Percentiles rank a stretch among this genome's conserved stretches.
phyloP scores from a whole-genome alignment of 1,140 invertebrate species.

The Caerostris extrusa region DNA sequence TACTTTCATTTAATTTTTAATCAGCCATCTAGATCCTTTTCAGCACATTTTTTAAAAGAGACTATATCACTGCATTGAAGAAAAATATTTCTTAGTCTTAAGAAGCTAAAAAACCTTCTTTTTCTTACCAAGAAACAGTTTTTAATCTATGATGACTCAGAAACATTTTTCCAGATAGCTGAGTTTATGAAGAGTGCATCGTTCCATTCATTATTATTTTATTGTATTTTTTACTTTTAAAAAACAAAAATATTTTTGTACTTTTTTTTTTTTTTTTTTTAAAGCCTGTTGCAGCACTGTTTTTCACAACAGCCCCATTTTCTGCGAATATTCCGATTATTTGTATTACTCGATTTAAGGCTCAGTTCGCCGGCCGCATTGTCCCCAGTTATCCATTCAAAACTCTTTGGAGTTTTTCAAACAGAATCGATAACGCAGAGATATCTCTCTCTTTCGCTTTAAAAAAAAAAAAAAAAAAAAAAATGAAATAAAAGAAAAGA shows the following conservation, averaged over 20 bases:
- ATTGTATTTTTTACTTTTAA: background rate
- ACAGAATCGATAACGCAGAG: background rate
- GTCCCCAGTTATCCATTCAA: background rate
- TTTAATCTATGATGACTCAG: no score
- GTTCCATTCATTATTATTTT: background rate
- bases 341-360: conserved; percentile 5
- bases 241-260: no score
- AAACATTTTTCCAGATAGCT: background rate
- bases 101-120: background rate
- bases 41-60: no score
- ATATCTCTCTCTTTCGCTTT: background rate
- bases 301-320: background rate
- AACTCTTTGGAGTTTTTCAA: background rate
- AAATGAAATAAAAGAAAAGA: background rate
- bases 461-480: background rate
- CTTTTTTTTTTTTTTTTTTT: background rate
- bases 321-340: conserved; percentile 7
- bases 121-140: background rate
- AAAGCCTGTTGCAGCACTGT: conserved; percentile 8
- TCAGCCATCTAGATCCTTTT: no score
- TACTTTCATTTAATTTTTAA: no score
- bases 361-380: background rate
- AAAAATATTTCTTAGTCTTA: background rate
- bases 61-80: no score
- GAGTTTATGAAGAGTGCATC: background rate